These are phyloP conservation scores for Puffinus mauretanicus DNA, from an alignment of 2,113 vertebrate species.

Conservation along the genomic window DNA sequence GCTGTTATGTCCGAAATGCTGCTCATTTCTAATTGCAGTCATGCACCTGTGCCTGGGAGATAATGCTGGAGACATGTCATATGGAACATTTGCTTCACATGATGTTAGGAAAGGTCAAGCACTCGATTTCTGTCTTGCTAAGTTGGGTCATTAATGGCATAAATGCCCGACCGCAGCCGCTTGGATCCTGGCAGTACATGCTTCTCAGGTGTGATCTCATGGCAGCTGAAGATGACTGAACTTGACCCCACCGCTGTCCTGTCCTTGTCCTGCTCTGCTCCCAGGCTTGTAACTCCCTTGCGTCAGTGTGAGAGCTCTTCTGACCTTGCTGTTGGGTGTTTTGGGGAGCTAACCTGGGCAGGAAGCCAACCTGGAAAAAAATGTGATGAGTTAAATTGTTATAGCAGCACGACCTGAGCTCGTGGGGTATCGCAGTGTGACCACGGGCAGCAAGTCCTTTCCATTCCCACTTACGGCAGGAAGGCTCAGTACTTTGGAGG, in stretches of 20 bases:
- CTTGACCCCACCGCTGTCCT: background rate
- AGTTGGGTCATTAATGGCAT: background rate
- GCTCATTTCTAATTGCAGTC: conserved; percentile 48
- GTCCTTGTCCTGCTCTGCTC: background rate
- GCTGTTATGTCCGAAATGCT: background rate
- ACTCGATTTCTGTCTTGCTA: background rate
- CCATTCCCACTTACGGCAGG: background rate
- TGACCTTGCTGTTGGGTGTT: background rate
- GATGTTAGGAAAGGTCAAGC: conserved; percentile 34
- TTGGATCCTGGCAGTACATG: background rate
- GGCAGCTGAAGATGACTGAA: background rate
- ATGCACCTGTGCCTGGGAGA: conserved; percentile 41
- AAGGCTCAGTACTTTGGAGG: background rate
- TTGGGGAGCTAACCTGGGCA: background rate
- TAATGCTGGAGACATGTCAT: background rate
- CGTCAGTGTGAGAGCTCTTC: background rate
- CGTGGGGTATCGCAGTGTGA: background rate
- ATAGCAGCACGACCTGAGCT: background rate
- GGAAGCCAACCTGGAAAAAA: background rate
- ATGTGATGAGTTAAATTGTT: background rate
- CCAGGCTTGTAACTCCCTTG: background rate
- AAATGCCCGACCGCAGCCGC: background rate
- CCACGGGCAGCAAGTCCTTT: background rate
- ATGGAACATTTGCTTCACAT: conserved; percentile 20
- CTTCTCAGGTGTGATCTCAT: conserved; percentile 19